These are phyloP conservation scores for Brachionus plicatilis DNA, from an alignment of 1,140 invertebrate genomes.

Conservation along the genomic window DNA sequence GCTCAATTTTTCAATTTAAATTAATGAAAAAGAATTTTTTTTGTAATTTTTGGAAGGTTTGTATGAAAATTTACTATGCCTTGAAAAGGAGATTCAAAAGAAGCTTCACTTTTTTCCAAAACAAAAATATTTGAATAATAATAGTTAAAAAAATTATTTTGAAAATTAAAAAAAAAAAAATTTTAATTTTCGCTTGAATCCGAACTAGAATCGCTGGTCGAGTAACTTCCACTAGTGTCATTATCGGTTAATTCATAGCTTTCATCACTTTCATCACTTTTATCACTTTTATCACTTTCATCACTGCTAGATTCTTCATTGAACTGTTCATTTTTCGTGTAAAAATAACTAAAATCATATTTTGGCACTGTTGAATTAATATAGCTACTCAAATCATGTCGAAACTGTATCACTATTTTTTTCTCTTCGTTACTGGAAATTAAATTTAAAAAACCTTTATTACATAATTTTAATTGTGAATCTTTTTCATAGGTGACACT, in stretches of 20 bases:
- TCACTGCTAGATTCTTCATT: not conserved
- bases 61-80: no score
- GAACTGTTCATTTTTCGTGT: not conserved
- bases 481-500: not conserved
- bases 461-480: not conserved
- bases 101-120: no score
- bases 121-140: no score
- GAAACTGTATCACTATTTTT: slow-evolving; percentile 21
- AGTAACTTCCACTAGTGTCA: not conserved
- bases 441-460: not conserved
- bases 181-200: not conserved
- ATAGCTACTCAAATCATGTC: not conserved
- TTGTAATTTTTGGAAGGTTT: no score
- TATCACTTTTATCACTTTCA: not conserved
- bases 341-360: slow-evolving; percentile 26
- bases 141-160: no score
- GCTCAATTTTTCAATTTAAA: no score
- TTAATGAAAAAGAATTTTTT: no score
- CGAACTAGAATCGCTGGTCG: not conserved
- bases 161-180: no score
- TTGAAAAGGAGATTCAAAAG: no score
- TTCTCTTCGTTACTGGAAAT: not conserved
- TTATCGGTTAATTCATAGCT: not conserved
- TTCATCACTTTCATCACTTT: not conserved
- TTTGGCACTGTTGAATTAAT: not conserved